Evolutionary conservation across 2,888 invertebrate species (phyloP), one percentile per base, ranked within the genome.

Genomic region (Gnatocerus cornutus): DNA sequence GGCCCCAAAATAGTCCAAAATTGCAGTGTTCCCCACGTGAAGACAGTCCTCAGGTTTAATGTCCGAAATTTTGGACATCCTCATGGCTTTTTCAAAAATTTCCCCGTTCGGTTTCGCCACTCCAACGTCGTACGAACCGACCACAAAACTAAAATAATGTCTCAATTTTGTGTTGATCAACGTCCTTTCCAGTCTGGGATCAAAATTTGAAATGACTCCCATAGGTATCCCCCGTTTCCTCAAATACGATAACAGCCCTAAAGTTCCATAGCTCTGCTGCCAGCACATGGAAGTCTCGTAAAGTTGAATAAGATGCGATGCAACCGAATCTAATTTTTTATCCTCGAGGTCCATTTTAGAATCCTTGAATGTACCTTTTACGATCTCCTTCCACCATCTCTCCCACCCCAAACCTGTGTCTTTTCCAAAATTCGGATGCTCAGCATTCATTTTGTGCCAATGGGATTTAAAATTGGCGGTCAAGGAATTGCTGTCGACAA

Each of bases 131-230:
- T 95, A 94, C 0, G 97, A 96, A 3, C 92, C 90, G 8, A 96
- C 72, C 46, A 96, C 87, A 85, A 97, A 97, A 73, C 92, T 88
- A 84, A 97, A 95, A 81, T 91, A 90, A 59, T 90, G 85, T 55
- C 87, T 81, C n/a, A 97, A 83, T 63, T 88, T 88, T 37, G 92
- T 86, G 76, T 90, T 90, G 9, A 85, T 76, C 59, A 97, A 86
- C 71, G 96, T 88, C 3, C 87, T 85, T 69, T 90, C 87, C 1
- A 97, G 85, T 29, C 96, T 88, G 29, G 94, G 92, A 86, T 97
- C 97, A 85, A 93, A 95, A 85, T 97, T 97, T 4, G 97, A 95
- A 74, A 97, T 90, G 0, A 96, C 89, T 1, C 96, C 97, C 45
- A 96, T 75, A 8, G 82, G 77, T 9, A 89, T 78, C 16, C 84